Conservation (phyloP, 2,113 vertebrate genomes). For the Menidia beryllina region DNA sequence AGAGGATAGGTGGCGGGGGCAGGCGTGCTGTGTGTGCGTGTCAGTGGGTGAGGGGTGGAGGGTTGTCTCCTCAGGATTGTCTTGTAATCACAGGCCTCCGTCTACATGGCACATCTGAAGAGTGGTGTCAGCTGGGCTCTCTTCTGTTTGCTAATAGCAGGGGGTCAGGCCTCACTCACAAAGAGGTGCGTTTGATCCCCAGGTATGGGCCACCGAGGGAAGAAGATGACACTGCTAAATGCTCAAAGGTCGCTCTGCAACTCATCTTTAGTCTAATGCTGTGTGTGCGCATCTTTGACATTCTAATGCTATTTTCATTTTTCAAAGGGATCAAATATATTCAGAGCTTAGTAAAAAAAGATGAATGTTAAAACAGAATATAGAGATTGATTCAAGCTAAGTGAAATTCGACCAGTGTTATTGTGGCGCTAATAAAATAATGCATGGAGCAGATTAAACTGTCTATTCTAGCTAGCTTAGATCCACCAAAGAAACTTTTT, state of each 20-base stretch:
- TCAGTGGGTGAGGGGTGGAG: slow-evolving; percentile 48
- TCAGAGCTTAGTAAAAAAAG: slow-evolving; percentile 21
- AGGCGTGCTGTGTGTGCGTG: slow-evolving; percentile 33
- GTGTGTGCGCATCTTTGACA: slow-evolving; percentile 30
- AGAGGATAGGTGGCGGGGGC: slow-evolving; percentile 30
- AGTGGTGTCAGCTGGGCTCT: slow-evolving; percentile 80
- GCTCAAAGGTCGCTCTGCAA: slow-evolving; percentile 59
- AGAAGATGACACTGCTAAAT: slow-evolving; percentile 73
- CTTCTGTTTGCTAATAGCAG: slow-evolving; percentile 80
- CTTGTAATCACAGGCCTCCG: slow-evolving; percentile 78
- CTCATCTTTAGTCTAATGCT: slow-evolving; percentile 52
- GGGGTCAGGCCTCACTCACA: slow-evolving; percentile 75
- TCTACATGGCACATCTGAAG: slow-evolving; percentile 78
- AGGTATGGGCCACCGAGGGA: slow-evolving; percentile 68
- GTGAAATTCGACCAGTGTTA: background rate
- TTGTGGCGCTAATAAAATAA: background rate
- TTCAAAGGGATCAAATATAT: slow-evolving; percentile 20
- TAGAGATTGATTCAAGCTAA: too few relatives aligned
- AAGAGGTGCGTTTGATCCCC: slow-evolving; percentile 79
- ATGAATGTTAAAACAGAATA: background rate
- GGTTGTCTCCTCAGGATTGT: slow-evolving; percentile 76
- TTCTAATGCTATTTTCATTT: slow-evolving; percentile 41
- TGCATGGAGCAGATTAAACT: slow-evolving; percentile 3
- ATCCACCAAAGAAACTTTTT: slow-evolving; percentile 43
- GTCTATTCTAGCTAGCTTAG: background rate